Percentiles rank a stretch among this genome's conserved stretches.
Conservation (phyloP, 2,888 invertebrate genomes). For the Cheilosia vernalis region DNA sequence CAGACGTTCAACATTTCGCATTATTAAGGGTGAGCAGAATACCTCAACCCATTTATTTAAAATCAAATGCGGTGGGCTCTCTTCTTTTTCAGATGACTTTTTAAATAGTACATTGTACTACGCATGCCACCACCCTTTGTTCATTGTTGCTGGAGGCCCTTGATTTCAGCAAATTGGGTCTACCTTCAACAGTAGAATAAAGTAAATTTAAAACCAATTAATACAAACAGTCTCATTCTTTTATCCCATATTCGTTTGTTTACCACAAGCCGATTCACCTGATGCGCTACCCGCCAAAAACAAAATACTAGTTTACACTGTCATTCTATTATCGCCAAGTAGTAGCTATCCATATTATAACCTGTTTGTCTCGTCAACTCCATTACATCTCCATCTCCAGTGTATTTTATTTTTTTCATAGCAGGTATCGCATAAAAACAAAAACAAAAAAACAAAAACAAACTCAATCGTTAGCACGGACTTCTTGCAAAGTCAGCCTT, state of each 20-base stretch:
- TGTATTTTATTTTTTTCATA: background rate
- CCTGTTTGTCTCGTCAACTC: slow-evolving; percentile 39
- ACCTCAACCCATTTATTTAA: too few relatives aligned
- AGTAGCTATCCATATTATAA: slow-evolving; percentile 13
- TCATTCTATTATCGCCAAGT: slow-evolving; percentile 15
- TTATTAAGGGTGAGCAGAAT: too few relatives aligned
- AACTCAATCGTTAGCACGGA: slow-evolving; percentile 47
- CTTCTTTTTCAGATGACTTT: too few relatives aligned
- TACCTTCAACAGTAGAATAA: background rate
- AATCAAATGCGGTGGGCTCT: too few relatives aligned
- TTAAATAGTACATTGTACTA: too few relatives aligned
- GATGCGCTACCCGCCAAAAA: slow-evolving; percentile 18
- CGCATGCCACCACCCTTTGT: too few relatives aligned
- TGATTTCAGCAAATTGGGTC: too few relatives aligned
- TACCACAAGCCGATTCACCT: slow-evolving; percentile 10
- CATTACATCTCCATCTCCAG: slow-evolving; percentile 27
- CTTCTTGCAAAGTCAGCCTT: slow-evolving; percentile 59
- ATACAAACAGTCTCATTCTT: background rate
- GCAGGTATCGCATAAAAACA: slow-evolving; percentile 13
- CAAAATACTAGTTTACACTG: slow-evolving; percentile 13
- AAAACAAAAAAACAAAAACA: slow-evolving; percentile 7
- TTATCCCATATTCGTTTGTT: background rate
- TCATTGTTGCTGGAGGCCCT: too few relatives aligned
- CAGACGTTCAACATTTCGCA: too few relatives aligned
- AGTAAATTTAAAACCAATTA: background rate